Evolutionary conservation across 2,888 invertebrate species (phyloP).

Genomic region (Protonemura montana): DNA sequence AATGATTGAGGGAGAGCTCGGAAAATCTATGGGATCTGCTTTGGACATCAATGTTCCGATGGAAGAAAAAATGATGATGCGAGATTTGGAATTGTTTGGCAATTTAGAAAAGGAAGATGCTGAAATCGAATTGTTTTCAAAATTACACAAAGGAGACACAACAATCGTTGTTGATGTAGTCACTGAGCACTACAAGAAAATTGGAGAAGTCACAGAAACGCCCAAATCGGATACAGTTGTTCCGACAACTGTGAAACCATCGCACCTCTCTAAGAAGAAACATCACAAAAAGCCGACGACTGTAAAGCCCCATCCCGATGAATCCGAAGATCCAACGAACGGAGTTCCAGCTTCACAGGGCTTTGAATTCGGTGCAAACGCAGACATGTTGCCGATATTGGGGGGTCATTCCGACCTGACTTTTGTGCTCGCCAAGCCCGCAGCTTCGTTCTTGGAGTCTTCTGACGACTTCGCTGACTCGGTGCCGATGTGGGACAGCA

Average conservation of each 20-base stretch:
- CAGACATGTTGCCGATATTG: background rate
- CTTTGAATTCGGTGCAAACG: background rate
- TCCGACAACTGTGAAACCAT: background rate
- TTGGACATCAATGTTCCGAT: background rate
- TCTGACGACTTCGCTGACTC: background rate
- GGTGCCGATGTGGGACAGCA: background rate
- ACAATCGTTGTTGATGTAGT: background rate
- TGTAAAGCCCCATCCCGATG: background rate
- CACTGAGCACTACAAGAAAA: background rate
- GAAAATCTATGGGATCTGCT: background rate
- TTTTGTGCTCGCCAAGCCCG: background rate
- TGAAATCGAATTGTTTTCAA: background rate
- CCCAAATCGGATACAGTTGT: background rate
- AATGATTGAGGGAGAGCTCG: background rate
- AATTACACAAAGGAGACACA: background rate
- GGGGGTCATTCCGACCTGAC: background rate
- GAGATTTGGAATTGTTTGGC: background rate
- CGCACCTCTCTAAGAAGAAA: background rate
- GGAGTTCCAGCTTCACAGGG: background rate
- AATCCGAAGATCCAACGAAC: background rate
- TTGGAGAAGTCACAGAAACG: background rate
- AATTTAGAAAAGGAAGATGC: background rate
- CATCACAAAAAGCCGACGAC: background rate
- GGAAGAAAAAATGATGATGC: background rate
- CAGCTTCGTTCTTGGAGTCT: background rate